Evolutionary conservation across 1,140 invertebrate species (phyloP).

Genomic region (Scaptomyza montana): DNA sequence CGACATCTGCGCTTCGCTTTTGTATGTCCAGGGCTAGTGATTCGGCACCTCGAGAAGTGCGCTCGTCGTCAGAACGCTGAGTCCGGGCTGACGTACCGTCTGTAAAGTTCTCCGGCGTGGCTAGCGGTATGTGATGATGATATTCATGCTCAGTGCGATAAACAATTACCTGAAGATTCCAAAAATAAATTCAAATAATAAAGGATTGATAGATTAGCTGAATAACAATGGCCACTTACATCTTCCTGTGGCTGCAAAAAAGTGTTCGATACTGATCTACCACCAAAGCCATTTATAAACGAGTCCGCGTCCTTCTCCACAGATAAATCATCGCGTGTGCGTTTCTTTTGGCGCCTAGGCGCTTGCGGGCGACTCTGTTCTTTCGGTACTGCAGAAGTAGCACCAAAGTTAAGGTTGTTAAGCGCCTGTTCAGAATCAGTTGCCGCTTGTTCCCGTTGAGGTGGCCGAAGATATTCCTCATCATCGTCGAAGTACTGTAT

Average conservation of each 20-base stretch:
- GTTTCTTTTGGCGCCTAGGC: slow-evolving; percentile 82
- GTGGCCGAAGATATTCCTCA: slow-evolving; percentile 76
- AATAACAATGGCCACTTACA: slow-evolving; percentile 54
- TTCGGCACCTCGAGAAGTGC: slow-evolving; percentile 89
- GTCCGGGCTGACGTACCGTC: slow-evolving; percentile 77
- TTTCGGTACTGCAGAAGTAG: slow-evolving; percentile 32
- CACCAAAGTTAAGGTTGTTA: slow-evolving; percentile 61
- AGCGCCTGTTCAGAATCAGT: slow-evolving; percentile 48
- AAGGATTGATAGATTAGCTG: neutral
- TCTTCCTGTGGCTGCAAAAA: slow-evolving; percentile 83
- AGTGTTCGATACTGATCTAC: slow-evolving; percentile 81
- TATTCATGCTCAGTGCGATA: slow-evolving; percentile 87
- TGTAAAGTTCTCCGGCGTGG: slow-evolving; percentile 84
- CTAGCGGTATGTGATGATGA: slow-evolving; percentile 85
- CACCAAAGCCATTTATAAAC: slow-evolving; percentile 83
- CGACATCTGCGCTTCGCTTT: slow-evolving; percentile 53
- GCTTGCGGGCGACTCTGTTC: slow-evolving; percentile 55
- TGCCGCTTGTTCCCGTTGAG: slow-evolving; percentile 39
- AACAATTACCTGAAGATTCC: slow-evolving; percentile 85
- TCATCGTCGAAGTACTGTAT: slow-evolving; percentile 80
- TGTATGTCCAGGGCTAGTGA: slow-evolving; percentile 85
- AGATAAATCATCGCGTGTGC: slow-evolving; percentile 78
- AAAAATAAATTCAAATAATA: neutral
- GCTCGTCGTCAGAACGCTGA: slow-evolving; percentile 87
- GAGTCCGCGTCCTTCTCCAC: slow-evolving; percentile 84